Evolutionary conservation across 2,797 vertebrate genomes (phyloP), one percentile per base, ranked within the genome.

Genomic region (Schizopygopsis malacanthus): DNA sequence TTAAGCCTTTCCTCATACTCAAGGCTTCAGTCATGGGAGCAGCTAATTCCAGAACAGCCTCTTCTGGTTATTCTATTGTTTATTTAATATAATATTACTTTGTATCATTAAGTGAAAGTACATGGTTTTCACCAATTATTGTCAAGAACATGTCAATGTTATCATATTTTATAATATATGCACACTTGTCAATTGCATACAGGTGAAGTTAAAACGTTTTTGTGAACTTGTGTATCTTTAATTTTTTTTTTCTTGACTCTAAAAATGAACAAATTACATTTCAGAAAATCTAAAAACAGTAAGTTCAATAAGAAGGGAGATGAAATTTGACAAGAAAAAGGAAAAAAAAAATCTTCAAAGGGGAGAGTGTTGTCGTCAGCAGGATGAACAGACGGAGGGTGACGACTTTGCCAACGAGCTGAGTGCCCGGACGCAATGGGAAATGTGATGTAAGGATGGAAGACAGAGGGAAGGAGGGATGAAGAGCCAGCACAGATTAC

Each of bases 381-480:
- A 45, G 39, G 37, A 59, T 73, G 69, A 73, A 73, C 69, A 73
- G 81, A 73, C 70, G 69, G 69, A 73, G 52, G 54, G 22, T 71
- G 47, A 71, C 8, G 81, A 73, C 28, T 54, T 54, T 70, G 79
- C 28, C 20, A 73, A 41, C 2, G 11, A 72, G 69, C 69, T 52
- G 59, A 82, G 65, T 2, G 25, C 22, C 50, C 2, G 0, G 20
- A 72, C 13, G 0, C 79, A 81, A 81, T 50, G 37, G 52, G 81
- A 79, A 63, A 79, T 39, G 5, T n/a, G 25, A 54, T 54, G 47
- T 54, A 37, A 63, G 10, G 39, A 82, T 6, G 7, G 6, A 59
- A 52, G 22, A 82, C 13, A 45, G 50, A 59, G 69, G 52, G 39
- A 82, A 39, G 33, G 37, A 73, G 39, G 15, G n/a, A 61, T 45